Conservation (phyloP, 2,888 invertebrate genomes). For the Rosalia funebris region DNA sequence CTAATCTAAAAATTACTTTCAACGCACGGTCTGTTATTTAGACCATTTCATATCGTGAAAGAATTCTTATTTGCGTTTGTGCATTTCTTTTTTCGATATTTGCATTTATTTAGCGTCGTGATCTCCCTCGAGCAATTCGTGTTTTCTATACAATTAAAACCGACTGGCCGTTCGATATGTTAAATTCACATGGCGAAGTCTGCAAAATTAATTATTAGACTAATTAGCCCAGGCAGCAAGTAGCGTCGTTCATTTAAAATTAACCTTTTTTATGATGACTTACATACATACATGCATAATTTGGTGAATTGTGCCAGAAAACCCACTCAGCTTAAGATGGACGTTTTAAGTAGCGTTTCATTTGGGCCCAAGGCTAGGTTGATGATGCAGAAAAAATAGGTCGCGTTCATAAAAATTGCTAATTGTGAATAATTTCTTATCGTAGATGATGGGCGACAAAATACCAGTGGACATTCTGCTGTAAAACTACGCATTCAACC, state of each 20-base stretch:
- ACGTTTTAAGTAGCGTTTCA: not conserved
- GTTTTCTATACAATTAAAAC: not conserved
- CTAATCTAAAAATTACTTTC: no score
- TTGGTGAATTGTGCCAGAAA: not conserved
- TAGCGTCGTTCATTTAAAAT: no score
- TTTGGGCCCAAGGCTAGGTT: not conserved
- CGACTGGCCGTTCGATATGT: not conserved
- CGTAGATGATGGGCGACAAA: no score
- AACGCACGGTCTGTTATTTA: no score
- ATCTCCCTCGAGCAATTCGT: not conserved
- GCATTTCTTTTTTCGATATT: not conserved
- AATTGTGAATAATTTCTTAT: no score
- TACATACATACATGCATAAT: not conserved
- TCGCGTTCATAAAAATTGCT: no score
- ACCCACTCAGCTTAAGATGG: not conserved
- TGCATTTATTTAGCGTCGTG: not conserved
- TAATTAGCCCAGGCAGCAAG: not conserved
- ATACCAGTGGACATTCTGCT: no score
- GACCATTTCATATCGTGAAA: not conserved
- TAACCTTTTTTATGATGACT: no score
- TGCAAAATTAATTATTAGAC: not conserved
- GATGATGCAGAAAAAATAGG: not conserved
- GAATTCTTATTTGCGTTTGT: not conserved
- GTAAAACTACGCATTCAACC: no score
- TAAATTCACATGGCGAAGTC: not conserved